Base-by-base conservation (phyloP, 1,140 invertebrate species). In the Cotesia typhae region DNA sequence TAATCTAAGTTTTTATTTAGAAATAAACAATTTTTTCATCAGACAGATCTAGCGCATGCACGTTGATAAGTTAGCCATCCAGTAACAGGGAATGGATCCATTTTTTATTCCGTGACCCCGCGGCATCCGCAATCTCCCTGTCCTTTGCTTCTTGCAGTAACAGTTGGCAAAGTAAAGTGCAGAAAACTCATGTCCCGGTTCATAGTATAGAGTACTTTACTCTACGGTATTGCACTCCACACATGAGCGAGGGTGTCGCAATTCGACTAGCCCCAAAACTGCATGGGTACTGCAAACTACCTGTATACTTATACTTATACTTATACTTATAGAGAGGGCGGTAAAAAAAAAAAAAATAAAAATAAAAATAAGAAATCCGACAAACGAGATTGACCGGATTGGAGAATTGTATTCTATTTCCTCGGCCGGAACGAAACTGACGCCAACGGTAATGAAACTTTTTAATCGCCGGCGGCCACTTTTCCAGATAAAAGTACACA, bases 391-490 rank as follows among this genome's bases (percentile, higher is more conserved):
- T 82, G 78, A 82, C 76, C 79, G 77, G 77, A 78, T 79, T 79
- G 77, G 77, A 79, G 76, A 74, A 82, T 78, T 76, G 77, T 78
- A 80, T 80, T 82, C 77, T 77, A 82, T 81, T 81, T 82, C 78
- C 78, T 77, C 75, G 73, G 75, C 75, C 75, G 75, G 75, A 77
- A 75, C 77, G 77, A 79, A 79, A 77, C 79, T 76, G 78, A 79
- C 76, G 78, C 77, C 73, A 74, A 74, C 78, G 77, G 76, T 82
- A 81, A 81, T 81, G 79, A 82, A 82, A 80, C 79, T 81, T 81
- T 82, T 81, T 81, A 81, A 81, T 82, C 80, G 78, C 78, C 75
- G 70, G 70, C 63, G 76, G 77, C 79, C 75, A 75, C 79, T 76
- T 80, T 80, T 72, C 73, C 61, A 61, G 63, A 71, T 71, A 71